Percentiles rank a stretch among this genome's conserved stretches.
phyloP scores from a whole-genome alignment of 2,113 vertebrate species.

The Struthio camelus region DNA sequence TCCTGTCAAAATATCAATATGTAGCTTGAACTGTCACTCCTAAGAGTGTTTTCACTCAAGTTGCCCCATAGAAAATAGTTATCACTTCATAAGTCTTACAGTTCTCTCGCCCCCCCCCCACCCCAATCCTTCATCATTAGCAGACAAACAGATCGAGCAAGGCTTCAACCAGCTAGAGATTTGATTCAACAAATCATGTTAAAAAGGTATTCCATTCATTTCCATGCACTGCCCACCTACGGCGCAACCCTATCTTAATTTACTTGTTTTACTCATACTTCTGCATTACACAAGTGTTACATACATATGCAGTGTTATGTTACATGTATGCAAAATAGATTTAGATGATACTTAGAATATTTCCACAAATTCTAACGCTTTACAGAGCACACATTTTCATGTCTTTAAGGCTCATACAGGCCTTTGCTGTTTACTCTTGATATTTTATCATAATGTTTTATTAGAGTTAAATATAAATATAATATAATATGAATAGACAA shows the following conservation, averaged over 20 bases:
- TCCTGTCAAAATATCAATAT: not conserved
- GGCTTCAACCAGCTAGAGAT: not conserved
- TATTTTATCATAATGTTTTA: not conserved
- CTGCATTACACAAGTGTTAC: not conserved
- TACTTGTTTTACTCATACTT: not conserved
- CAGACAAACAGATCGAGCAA: not conserved
- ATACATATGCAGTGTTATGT: not conserved
- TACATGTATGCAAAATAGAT: not conserved
- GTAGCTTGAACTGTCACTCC: not conserved
- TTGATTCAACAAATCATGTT: not conserved
- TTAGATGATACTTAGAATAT: not conserved
- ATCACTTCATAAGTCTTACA: not conserved
- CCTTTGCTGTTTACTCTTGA: not conserved
- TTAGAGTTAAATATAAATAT: not conserved
- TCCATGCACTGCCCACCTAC: not conserved
- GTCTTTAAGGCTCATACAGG: not conserved
- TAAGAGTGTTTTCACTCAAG: not conserved
- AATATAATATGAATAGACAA: not conserved
- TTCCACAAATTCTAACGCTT: not conserved
- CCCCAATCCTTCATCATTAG: not conserved
- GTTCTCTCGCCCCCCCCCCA: not conserved
- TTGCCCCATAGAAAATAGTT: not conserved
- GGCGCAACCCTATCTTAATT: not conserved
- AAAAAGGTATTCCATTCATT: not conserved
- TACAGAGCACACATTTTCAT: not conserved